Conservation (phyloP, 2,888 invertebrate genomes). For the Thyatira batis region DNA sequence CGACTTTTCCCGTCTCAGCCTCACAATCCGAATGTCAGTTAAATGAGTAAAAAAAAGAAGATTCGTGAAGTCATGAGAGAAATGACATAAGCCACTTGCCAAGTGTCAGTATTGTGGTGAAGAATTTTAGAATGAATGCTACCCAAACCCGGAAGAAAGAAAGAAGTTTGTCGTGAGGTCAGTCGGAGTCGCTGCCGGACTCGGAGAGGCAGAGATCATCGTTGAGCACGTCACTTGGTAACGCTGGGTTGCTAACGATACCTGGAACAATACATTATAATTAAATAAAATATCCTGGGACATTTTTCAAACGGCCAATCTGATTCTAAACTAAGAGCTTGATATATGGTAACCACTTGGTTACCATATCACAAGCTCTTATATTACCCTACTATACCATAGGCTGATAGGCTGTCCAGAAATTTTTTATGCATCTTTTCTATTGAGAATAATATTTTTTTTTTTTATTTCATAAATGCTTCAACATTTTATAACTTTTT, state of each 20-base stretch:
- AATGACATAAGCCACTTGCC: constrained; percentile 10
- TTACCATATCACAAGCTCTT: too few relatives aligned
- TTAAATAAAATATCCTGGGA: background rate
- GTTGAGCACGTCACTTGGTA: constrained; percentile 87
- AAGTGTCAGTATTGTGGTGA: constrained; percentile 5
- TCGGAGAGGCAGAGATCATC: constrained; percentile 94
- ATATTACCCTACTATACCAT: too few relatives aligned
- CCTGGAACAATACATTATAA: constrained; percentile 33
- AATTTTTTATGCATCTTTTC: too few relatives aligned
- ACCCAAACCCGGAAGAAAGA: constrained; percentile 26
- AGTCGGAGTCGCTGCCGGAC: constrained; percentile 91
- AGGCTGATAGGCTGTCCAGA: too few relatives aligned
- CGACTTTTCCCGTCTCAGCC: background rate
- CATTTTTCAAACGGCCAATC: too few relatives aligned
- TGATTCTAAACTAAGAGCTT: too few relatives aligned
- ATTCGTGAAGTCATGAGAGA: background rate
- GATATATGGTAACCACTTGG: too few relatives aligned
- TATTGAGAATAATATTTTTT: too few relatives aligned
- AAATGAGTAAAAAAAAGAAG: background rate
- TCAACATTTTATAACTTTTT: too few relatives aligned
- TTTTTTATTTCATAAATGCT: too few relatives aligned
- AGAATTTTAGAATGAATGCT: constrained; percentile 24
- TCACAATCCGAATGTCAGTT: background rate
- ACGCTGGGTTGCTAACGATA: constrained; percentile 49
- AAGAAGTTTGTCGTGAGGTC: constrained; percentile 51